Evolutionary conservation across 2,888 invertebrate species (phyloP).

Genomic region (Melinaea menophilus): DNA sequence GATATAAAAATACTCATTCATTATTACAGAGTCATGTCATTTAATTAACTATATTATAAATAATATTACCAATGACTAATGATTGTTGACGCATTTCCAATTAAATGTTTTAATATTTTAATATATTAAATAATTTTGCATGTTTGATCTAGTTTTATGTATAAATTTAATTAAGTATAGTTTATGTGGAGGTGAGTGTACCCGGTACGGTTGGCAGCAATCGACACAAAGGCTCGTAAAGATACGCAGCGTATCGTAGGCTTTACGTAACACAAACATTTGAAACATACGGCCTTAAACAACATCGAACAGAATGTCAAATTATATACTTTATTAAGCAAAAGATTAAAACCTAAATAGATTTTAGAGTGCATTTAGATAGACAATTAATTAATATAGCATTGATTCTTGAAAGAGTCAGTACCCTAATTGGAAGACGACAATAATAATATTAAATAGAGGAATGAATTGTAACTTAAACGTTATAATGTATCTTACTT

Average conservation of each 20-base stretch:
- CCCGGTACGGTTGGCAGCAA: slow-evolving; percentile 51
- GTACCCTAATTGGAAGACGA: too few relatives aligned
- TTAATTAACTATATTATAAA: slow-evolving; percentile 1
- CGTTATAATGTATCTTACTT: too few relatives aligned
- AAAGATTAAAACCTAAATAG: too few relatives aligned
- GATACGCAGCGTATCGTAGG: slow-evolving; percentile 50
- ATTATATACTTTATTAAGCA: neutral
- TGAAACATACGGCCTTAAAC: slow-evolving; percentile 24
- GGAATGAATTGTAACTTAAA: too few relatives aligned
- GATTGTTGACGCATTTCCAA: neutral
- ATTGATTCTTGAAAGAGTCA: too few relatives aligned
- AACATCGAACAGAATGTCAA: neutral
- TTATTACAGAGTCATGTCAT: neutral
- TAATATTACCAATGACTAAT: too few relatives aligned
- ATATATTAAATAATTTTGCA: too few relatives aligned
- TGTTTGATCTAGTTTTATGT: too few relatives aligned
- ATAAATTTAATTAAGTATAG: too few relatives aligned
- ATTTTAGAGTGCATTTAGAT: too few relatives aligned
- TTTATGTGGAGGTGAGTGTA: slow-evolving; percentile 35
- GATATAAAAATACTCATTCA: neutral
- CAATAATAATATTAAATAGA: too few relatives aligned
- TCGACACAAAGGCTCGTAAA: slow-evolving; percentile 73
- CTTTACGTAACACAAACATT: slow-evolving; percentile 40
- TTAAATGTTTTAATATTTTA: neutral
- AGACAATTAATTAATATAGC: too few relatives aligned